A percentile compares a stretch with the other conserved stretches of the same genome.
Evolutionary conservation across 2,888 invertebrate species (phyloP).

Genomic region (Bimastos eiseni): DNA sequence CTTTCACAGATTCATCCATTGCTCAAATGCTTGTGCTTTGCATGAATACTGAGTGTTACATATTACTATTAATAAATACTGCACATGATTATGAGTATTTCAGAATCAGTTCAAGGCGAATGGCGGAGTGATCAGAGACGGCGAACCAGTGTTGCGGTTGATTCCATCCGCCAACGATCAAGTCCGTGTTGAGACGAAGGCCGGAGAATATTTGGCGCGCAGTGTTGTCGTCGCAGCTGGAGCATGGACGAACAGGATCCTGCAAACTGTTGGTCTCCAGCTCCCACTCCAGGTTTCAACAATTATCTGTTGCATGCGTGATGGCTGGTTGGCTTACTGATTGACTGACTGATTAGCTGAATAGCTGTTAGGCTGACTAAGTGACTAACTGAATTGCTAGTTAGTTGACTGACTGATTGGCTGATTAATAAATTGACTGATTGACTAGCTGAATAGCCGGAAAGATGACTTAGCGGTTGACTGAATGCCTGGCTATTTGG

Average conservation of each 20-base stretch:
- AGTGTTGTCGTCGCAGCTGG: slow-evolving; percentile 56
- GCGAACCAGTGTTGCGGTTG: slow-evolving; percentile 31
- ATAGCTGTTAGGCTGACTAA: too few relatives aligned
- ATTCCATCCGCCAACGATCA: slow-evolving; percentile 31
- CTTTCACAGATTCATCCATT: too few relatives aligned
- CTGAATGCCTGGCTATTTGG: too few relatives aligned
- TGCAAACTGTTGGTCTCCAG: slow-evolving; percentile 49
- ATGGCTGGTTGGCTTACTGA: not conserved
- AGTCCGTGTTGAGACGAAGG: slow-evolving; percentile 41
- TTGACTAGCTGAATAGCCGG: too few relatives aligned
- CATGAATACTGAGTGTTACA: not conserved
- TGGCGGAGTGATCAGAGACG: slow-evolving; percentile 38
- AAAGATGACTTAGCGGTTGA: not conserved
- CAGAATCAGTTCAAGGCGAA: slow-evolving; percentile 33
- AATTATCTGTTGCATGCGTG: not conserved
- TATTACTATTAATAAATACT: not conserved
- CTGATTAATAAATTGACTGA: too few relatives aligned
- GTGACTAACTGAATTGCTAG: too few relatives aligned
- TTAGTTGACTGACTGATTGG: too few relatives aligned
- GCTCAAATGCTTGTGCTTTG: too few relatives aligned
- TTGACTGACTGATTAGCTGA: not conserved
- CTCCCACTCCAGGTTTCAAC: slow-evolving; percentile 52
- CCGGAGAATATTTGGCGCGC: slow-evolving; percentile 44
- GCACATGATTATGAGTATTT: not conserved
- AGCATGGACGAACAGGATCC: slow-evolving; percentile 54